These are phyloP conservation scores for Notarius lentiginosus DNA, from an alignment of 2,113 vertebrate genomes.

Conservation along the genomic window DNA sequence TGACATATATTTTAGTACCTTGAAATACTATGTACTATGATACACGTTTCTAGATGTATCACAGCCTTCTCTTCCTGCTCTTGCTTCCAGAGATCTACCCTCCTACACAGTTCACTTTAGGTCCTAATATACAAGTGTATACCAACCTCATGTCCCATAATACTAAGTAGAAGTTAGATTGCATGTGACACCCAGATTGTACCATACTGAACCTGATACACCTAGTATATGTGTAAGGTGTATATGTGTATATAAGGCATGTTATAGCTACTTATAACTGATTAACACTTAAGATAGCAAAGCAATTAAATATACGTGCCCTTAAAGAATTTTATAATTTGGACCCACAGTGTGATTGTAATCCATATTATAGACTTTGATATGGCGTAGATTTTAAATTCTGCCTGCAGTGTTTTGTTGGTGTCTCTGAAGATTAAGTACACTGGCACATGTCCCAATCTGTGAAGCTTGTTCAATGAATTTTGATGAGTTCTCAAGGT, in stretches of 20 bases:
- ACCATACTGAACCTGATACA: background rate
- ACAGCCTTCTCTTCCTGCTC: background rate
- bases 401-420: slow-evolving; percentile 27
- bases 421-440: slow-evolving; percentile 25
- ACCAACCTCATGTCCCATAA: background rate
- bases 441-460: slow-evolving; percentile 9
- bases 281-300: background rate
- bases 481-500: slow-evolving; percentile 44
- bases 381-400: background rate
- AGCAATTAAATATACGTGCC: background rate
- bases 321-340: background rate
- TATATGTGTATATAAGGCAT: background rate
- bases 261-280: background rate
- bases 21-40: background rate
- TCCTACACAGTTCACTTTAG: background rate
- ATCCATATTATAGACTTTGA: background rate
- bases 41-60: background rate
- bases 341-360: background rate
- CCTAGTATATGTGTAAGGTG: background rate
- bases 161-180: background rate
- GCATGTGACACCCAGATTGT: background rate
- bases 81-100: background rate
- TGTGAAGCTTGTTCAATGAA: slow-evolving; percentile 50
- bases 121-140: background rate
- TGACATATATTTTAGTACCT: background rate